A percentile compares a stretch with the other conserved stretches of the same genome.
Conservation (phyloP, 2,888 invertebrate species). For the Tenthredo mesomela region DNA sequence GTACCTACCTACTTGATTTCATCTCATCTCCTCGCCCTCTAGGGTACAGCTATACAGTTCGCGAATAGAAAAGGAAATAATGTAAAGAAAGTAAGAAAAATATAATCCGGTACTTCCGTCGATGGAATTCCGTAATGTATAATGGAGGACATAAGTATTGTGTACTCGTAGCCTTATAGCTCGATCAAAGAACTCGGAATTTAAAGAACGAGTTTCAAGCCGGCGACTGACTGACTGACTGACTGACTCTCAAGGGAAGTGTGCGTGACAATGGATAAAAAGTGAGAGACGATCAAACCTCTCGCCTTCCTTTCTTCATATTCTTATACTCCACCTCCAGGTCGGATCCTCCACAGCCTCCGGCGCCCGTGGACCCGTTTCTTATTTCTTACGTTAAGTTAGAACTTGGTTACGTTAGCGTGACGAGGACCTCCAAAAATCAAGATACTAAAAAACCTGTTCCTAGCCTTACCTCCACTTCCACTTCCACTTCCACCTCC, state of each 20-base stretch:
- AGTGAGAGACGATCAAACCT: constrained; percentile 24
- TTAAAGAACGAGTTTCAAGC: constrained; percentile 31
- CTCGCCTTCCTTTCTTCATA: constrained; percentile 2
- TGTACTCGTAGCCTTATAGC: background rate
- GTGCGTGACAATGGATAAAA: constrained; percentile 45
- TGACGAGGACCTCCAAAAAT: constrained; percentile 8
- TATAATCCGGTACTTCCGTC: background rate
- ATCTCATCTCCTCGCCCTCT: background rate
- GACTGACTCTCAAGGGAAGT: constrained; percentile 18
- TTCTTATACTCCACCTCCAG: background rate
- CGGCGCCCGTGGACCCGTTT: constrained; percentile 38
- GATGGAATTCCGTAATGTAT: background rate
- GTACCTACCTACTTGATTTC: background rate
- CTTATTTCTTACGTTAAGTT: constrained; percentile 37
- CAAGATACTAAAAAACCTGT: background rate
- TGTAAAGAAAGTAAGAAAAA: background rate
- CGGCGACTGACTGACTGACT: background rate
- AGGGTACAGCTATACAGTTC: background rate
- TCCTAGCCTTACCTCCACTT: constrained; percentile 47
- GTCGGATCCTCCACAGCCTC: background rate
- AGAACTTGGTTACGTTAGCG: constrained; percentile 16
- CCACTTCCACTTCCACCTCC: constrained; percentile 50
- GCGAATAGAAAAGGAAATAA: background rate
- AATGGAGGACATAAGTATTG: background rate
- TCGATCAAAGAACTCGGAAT: background rate